Base-by-base conservation (phyloP, 2,797 vertebrate species). In the Setipinna tenuifilis region DNA sequence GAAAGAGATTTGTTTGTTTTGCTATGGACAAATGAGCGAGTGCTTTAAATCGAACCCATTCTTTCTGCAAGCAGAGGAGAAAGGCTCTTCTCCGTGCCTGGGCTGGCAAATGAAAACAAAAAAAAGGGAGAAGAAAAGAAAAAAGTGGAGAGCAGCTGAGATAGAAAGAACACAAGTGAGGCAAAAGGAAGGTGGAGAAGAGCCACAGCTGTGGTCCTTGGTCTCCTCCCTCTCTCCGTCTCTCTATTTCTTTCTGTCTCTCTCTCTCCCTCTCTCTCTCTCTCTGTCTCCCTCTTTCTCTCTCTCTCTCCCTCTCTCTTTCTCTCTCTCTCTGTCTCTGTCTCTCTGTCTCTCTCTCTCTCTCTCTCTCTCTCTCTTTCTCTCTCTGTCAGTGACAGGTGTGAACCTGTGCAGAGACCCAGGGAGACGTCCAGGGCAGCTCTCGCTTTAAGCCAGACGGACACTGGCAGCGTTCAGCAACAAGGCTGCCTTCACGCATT, bases 401-500 rank as follows among this genome's bases (percentile, higher is more conserved):
- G 94, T 91, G 93, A 95, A 96, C 93, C 31, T 94, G 86, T 31
- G 71, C 62, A 91, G 93, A 80, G 87, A 93, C 92, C 91, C 88
- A 89, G 88, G 93, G 94, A 95, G 95, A 94, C 93, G 93, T 95
- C 94, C 28, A 94, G 90, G 87, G 90, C 88, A 87, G 90, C 86
- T 78, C 85, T 78, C 28, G 16, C 92, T 90, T 82, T 87, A 91
- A 92, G 92, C 90, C 89, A 84, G 88, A 88, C 41, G 85, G 91
- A 93, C 92, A 85, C 89, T 0, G 48, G 87, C 88, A 83, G 87
- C 91, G 89, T 92, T 91, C 90, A 88, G 90, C 87, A 92, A 89
- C 89, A 83, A 93, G 90, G 87, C 90, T 87, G 91, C 89, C 88
- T 92, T 92, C 82, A 86, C 92, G 91, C 90, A 90, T 95, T 94